Percentiles rank a stretch among this genome's conserved stretches.
These are phyloP conservation scores for Hypena proboscidalis DNA, from an alignment of 2,888 invertebrate genomes.

Conservation along the genomic window DNA sequence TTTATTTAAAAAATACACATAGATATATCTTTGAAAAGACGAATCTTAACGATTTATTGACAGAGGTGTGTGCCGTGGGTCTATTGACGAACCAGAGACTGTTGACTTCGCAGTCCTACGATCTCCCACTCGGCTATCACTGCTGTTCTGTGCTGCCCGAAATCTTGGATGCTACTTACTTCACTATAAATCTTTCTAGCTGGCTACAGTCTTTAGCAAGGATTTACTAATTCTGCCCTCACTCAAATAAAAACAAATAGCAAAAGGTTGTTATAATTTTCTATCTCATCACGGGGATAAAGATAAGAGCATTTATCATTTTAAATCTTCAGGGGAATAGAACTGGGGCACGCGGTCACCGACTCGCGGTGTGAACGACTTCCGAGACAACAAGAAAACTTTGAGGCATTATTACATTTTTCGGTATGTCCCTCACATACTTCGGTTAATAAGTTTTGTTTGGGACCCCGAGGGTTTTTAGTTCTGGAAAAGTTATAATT, in stretches of 20 bases:
- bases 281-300: constrained; percentile 25
- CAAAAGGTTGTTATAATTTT: constrained; percentile 14
- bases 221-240: background rate
- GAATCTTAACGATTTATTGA: no score
- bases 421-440: constrained; percentile 8
- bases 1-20: no score
- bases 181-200: no score
- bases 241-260: constrained; percentile 2
- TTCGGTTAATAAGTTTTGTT: constrained; percentile 8
- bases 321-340: constrained; percentile 26
- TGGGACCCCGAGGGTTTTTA: background rate
- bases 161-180: no score
- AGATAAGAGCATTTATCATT: constrained; percentile 41
- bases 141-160: no score
- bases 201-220: no score
- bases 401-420: constrained; percentile 9
- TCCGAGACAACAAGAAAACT: constrained; percentile 4
- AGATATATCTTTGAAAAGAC: no score
- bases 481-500: background rate
- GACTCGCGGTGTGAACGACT: constrained; percentile 14
- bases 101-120: no score
- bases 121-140: no score
- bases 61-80: no score
- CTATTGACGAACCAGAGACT: no score
- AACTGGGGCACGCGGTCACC: constrained; percentile 34